Evolutionary conservation across 2,888 invertebrate species (phyloP).

Genomic region (Sphinx pinastri): DNA sequence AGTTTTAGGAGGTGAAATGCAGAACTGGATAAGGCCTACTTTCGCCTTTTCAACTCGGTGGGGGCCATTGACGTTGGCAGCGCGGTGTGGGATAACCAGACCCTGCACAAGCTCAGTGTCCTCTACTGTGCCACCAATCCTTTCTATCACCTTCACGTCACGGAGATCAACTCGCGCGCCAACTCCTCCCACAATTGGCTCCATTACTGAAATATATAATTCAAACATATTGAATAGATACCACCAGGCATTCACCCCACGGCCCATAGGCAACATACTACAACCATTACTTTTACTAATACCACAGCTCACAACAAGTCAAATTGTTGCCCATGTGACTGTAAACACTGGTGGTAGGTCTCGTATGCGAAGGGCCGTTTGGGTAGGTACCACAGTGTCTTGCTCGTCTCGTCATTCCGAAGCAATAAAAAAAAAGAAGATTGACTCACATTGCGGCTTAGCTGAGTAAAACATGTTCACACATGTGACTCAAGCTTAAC

Average conservation of each 20-base stretch:
- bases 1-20: conserved; percentile 99
- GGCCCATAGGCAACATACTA: too few species aligned
- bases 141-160: conserved; percentile 98
- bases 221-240: too few species aligned
- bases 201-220: conserved; percentile 67
- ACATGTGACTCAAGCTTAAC: not conserved
- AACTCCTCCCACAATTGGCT: conserved; percentile 81
- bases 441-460: too few species aligned
- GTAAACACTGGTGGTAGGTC: too few species aligned
- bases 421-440: too few species aligned
- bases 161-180: conserved; percentile 94
- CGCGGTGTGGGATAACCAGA: conserved; percentile 95
- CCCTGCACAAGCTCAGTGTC: conserved; percentile 98
- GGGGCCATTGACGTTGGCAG: conserved; percentile 95
- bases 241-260: not conserved
- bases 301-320: too few species aligned
- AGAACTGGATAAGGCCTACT: conserved; percentile 99
- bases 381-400: too few species aligned
- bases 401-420: too few species aligned
- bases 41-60: conserved; percentile 98
- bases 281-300: too few species aligned
- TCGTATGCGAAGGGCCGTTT: too few species aligned
- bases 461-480: not conserved
- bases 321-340: too few species aligned
- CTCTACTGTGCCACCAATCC: conserved; percentile 98